These are phyloP conservation scores for Steinernema khuongi DNA, from an alignment of 1,140 invertebrate species.

Conservation along the genomic window DNA sequence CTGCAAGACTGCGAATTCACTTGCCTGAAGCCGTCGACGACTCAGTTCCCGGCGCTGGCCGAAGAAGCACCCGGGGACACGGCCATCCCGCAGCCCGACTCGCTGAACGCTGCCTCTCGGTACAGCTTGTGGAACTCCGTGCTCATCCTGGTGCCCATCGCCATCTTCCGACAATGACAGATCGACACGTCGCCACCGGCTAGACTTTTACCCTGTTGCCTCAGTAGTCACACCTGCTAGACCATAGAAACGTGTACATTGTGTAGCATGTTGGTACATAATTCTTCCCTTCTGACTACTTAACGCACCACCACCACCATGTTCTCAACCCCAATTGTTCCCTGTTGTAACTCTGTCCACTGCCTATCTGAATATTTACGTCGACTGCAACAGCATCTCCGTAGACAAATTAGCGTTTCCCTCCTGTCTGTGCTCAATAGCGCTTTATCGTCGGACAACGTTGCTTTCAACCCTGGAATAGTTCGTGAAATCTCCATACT, in stretches of 20 bases:
- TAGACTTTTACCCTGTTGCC: background rate
- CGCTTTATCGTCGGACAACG: background rate
- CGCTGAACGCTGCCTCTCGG: background rate
- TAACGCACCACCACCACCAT: no score
- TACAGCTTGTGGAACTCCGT: background rate
- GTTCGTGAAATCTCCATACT: no score
- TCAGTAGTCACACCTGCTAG: background rate
- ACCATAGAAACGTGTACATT: background rate
- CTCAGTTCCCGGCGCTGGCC: background rate
- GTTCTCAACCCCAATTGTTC: background rate
- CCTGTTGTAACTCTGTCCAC: background rate
- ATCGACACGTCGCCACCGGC: background rate
- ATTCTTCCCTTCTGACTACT: background rate
- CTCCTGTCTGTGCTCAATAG: background rate
- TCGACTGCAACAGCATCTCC: background rate
- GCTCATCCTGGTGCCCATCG: background rate
- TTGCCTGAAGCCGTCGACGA: background rate
- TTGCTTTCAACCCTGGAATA: no score
- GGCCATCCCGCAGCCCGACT: background rate
- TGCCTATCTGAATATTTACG: background rate
- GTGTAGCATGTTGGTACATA: background rate
- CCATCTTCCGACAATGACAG: background rate
- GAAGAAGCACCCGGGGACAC: background rate
- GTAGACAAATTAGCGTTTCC: background rate
- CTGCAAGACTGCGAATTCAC: conserved; percentile 44